Percentiles rank a stretch among this genome's conserved stretches.
phyloP scores from a whole-genome alignment of 2,797 vertebrate species.

The Nannoperca australis region DNA sequence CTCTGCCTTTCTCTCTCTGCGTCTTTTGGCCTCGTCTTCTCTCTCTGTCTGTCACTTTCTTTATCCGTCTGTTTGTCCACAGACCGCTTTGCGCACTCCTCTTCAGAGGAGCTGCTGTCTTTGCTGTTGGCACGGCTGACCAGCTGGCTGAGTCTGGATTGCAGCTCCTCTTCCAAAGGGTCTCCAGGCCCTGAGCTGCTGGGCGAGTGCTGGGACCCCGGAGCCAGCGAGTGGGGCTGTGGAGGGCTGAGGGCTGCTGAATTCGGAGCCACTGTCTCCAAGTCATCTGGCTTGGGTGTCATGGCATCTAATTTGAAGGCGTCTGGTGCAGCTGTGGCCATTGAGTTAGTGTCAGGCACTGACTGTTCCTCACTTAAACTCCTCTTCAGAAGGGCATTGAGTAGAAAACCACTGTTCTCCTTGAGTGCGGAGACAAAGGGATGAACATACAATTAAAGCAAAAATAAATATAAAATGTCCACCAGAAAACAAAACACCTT shows the following conservation, averaged over 20 bases:
- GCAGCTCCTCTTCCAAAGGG: conserved; percentile 83
- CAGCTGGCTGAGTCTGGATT: conserved; percentile 85
- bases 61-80: conserved; percentile 48
- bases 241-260: conserved; percentile 50
- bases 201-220: conserved; percentile 20
- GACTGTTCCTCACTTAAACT: conserved; percentile 77
- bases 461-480: background rate
- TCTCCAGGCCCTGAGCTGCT: conserved; percentile 53
- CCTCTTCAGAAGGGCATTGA: conserved; percentile 78
- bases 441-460: background rate
- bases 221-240: conserved; percentile 23
- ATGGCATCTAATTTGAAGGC: conserved; percentile 66
- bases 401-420: conserved; percentile 84
- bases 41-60: conserved; percentile 56
- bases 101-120: conserved; percentile 88
- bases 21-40: conserved; percentile 56
- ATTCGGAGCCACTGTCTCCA: conserved; percentile 69
- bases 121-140: conserved; percentile 88
- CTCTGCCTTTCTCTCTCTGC: conserved; percentile 52
- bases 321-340: conserved; percentile 58
- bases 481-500: background rate
- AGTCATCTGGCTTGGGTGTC: conserved; percentile 70
- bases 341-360: conserved; percentile 45
- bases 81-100: conserved; percentile 74
- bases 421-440: conserved; percentile 40